phyloP scores from a whole-genome alignment of 2,797 vertebrate genomes.

The Threskiornis aethiopicus region DNA sequence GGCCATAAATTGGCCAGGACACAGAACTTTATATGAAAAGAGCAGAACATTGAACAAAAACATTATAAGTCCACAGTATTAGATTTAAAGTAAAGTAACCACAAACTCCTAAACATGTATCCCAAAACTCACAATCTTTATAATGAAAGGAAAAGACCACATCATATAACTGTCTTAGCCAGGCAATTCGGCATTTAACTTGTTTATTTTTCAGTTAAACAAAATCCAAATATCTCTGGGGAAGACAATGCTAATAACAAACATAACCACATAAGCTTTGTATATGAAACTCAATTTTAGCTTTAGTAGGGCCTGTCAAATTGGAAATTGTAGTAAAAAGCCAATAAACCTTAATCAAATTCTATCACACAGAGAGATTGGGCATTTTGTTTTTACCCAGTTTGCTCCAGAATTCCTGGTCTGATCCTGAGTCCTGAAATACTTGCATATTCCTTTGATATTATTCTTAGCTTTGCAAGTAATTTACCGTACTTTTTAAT shows the following conservation, averaged over 20 bases:
- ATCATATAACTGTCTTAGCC: slow-evolving; percentile 62
- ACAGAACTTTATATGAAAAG: slow-evolving; percentile 56
- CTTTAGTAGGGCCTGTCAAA: slow-evolving; percentile 56
- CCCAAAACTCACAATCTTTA: slow-evolving; percentile 46
- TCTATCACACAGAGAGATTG: slow-evolving; percentile 15
- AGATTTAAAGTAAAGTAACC: slow-evolving; percentile 53
- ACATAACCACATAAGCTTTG: slow-evolving; percentile 60
- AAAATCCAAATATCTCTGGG: slow-evolving; percentile 63
- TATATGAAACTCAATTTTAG: slow-evolving; percentile 66
- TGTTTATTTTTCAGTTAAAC: slow-evolving; percentile 70
- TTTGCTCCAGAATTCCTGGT: slow-evolving; percentile 8
- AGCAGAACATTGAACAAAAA: slow-evolving; percentile 48
- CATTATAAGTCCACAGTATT: slow-evolving; percentile 24
- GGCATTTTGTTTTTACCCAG: slow-evolving; percentile 33
- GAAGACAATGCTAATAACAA: slow-evolving; percentile 67
- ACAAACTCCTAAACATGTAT: slow-evolving; percentile 50
- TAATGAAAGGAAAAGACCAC: slow-evolving; percentile 58
- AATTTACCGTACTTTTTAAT: background rate
- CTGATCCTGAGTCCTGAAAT: background rate
- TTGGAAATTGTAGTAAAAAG: slow-evolving; percentile 58
- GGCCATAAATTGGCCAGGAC: slow-evolving; percentile 55
- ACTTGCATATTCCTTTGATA: background rate
- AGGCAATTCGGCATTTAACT: slow-evolving; percentile 41
- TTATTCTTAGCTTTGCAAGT: slow-evolving; percentile 3
- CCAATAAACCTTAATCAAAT: slow-evolving; percentile 66